Evolutionary conservation across 2,888 invertebrate species (phyloP), one percentile per base, ranked within the genome.

Genomic region (Chirona hameri): DNA sequence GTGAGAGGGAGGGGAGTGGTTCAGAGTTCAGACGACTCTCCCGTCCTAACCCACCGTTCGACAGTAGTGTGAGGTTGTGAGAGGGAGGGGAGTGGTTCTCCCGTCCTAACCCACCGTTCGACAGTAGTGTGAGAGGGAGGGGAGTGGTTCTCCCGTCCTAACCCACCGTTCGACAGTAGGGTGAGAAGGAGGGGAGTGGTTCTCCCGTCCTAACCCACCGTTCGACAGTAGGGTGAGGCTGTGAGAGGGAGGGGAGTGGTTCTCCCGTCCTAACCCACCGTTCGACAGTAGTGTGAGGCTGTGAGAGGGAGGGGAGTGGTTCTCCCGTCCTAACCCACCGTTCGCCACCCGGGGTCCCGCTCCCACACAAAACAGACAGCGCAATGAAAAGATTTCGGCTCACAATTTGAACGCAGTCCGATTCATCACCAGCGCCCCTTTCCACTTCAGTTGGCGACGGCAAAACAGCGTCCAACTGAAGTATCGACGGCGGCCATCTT

Each of bases 381-480:
- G 76, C 76, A 76, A 76, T 76, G 76, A 76, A 76, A 76, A 76
- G 76, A 46, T 46, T 76, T 76, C 76, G 39, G n/a, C n/a, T 76
- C 76, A 46, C 76, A 46, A 72, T 76, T 76, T 39, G 76, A 76
- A 76, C 76, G 39, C 76, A 39, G 39, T 15, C 10, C 76, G 76
- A 76, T 76, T 46, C 46, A 76, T 76, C 76, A 76, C 46, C 0
- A 46, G 39, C 18, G 39, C 76, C 76, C 76, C 72, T 72, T 76
- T 76, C 76, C 76, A 76, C 76, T 76, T 46, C 76, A 46, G 21
- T 76, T 76, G 46, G 76, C 76, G 39, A 1, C 24, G 46, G 46
- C 39, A 76, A 76, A 76, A 76, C 76, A 76, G 46, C 21, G 29
- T 18, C 18, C 39, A 24, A 27, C 27, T 27, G 27, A 10, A 69